phyloP scores from a whole-genome alignment of 2,888 invertebrate species.

The Baronia brevicornis region DNA sequence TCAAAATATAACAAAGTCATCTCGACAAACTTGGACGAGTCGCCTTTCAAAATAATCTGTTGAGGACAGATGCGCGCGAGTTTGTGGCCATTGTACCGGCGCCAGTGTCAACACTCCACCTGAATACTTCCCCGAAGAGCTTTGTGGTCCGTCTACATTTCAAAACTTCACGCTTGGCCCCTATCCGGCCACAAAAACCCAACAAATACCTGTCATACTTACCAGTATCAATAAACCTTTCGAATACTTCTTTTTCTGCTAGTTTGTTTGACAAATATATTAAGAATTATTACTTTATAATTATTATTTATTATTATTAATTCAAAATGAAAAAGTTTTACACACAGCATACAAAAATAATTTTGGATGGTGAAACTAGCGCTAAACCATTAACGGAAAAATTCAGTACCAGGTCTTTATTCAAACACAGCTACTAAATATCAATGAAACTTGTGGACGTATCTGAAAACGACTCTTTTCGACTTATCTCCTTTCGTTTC shows the following conservation, averaged over 20 bases:
- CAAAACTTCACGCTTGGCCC: slow-evolving; percentile 52
- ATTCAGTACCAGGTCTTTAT: too few species aligned
- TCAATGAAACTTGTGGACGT: too few species aligned
- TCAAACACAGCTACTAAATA: too few species aligned
- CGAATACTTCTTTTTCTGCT: slow-evolving; percentile 7
- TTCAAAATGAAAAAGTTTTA: too few species aligned
- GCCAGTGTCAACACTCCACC: slow-evolving; percentile 59
- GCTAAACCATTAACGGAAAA: too few species aligned
- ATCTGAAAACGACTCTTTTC: too few species aligned
- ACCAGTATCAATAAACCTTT: slow-evolving; percentile 8
- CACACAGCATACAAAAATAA: too few species aligned
- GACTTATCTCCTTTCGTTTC: too few species aligned
- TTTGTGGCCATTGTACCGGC: slow-evolving; percentile 60
- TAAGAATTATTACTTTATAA: too few species aligned
- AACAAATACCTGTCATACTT: slow-evolving; percentile 8
- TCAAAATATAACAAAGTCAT: slow-evolving; percentile 41
- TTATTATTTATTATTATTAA: too few species aligned
- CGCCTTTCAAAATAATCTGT: slow-evolving; percentile 57
- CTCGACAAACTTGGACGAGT: slow-evolving; percentile 49
- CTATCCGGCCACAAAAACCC: slow-evolving; percentile 21
- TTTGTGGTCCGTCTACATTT: slow-evolving; percentile 53
- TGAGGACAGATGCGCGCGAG: slow-evolving; percentile 39
- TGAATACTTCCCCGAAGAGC: slow-evolving; percentile 54
- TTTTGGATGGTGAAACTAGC: too few species aligned
- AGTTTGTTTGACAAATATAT: too few species aligned